These are phyloP conservation scores for Xiphias gladius DNA, from an alignment of 2,113 vertebrate genomes.

Conservation along the genomic window DNA sequence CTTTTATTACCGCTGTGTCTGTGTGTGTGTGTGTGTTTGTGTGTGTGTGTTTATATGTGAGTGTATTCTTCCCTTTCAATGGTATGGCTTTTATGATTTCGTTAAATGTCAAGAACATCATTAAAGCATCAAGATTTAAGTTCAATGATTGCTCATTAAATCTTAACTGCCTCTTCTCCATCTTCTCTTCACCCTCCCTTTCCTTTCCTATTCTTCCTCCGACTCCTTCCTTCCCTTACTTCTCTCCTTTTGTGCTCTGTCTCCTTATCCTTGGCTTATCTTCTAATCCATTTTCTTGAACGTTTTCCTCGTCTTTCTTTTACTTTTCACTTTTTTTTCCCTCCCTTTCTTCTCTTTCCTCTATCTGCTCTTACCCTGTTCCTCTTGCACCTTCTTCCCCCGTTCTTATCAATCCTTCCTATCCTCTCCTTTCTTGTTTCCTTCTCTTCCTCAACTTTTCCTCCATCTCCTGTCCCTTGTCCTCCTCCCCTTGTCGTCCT, in stretches of 20 bases:
- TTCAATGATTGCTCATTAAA: constrained; percentile 7
- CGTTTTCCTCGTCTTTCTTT: not conserved
- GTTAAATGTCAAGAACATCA: constrained; percentile 48
- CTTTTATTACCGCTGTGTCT: constrained; percentile 10
- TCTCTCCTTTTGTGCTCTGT: not conserved
- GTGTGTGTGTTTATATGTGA: constrained; percentile 21
- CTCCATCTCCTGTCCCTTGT: not conserved
- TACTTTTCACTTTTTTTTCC: not conserved
- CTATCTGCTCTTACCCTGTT: not conserved
- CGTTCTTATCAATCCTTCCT: not conserved
- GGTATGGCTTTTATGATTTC: constrained; percentile 18
- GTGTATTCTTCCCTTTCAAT: not conserved
- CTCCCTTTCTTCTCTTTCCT: not conserved
- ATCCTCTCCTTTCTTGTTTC: not conserved
- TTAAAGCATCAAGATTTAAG: constrained; percentile 46
- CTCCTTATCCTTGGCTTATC: too few relatives aligned
- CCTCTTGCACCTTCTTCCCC: too few relatives aligned
- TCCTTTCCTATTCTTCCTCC: not conserved
- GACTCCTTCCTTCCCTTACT: not conserved
- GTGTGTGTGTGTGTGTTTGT: constrained; percentile 25
- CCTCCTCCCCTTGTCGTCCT: too few relatives aligned
- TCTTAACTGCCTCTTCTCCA: constrained; percentile 9
- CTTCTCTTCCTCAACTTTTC: not conserved
- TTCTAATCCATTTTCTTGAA: too few relatives aligned
- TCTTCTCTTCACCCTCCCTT: not conserved